Evolutionary conservation across 2,113 vertebrate genomes (phyloP), one percentile per base, ranked within the genome.

Genomic region (Labeo catla): DNA sequence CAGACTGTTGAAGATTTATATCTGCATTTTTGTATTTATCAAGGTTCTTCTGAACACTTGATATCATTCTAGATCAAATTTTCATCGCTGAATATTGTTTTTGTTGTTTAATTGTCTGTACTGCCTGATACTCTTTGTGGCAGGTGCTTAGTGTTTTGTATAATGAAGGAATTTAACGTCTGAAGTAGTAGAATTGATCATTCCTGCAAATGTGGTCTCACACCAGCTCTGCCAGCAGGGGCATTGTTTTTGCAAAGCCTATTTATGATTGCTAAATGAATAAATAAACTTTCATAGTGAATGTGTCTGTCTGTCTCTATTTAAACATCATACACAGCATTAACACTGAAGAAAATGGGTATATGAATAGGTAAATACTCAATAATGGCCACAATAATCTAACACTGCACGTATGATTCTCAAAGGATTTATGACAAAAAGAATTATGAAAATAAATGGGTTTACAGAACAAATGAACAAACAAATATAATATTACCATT

Each of bases 101-200:
- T 21, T 3, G 54, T 19, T 57, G 52, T 57, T 57, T 52, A 52
- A 52, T 52, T 52, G 28, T 76, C 3, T 28, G 16, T 57, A 3
- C 45, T 5, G 23, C 57, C 77, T 79, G 77, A 80, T 8, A 4
- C 54, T 63, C 36, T 63, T n/a, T 43, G 6, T 1, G 47, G 15
- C 34, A 50, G 47, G 45, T 76, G 74, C 23, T 77, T 43, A 72
- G 7, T n/a, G 57, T 59, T 54, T 66, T 63, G 7, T 66, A 28
- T 49, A 50, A 68, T 82, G 61, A 82, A 82, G 80, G 80, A 81
- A 52, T 12, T 49, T n/a, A 19, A 81, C 39, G 34, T 81, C n/a
- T 81, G 79, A 81, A 81, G 79, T 8, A 12, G 7, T 28, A 6
- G 21, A 28, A 19, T 34, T 21, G 50, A 3, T 66, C 28, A 66